Evolutionary conservation across 1,140 invertebrate genomes (phyloP), one percentile per base, ranked within the genome.

Genomic region (Himalopsyche phryganea): DNA sequence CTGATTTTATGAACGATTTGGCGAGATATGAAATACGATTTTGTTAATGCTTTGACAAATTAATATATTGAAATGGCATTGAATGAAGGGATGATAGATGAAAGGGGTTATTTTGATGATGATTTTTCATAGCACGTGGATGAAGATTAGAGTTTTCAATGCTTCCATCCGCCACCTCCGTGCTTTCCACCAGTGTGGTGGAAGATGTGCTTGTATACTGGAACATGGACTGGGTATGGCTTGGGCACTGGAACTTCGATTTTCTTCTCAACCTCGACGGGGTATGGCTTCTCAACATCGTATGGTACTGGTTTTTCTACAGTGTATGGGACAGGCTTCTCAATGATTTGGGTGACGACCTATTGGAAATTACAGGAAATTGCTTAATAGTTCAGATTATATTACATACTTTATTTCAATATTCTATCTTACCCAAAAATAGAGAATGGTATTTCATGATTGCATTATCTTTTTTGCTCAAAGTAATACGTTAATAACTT

Each of bases 151-250:
- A 28, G 23, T 45, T 53, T 58, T 72, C 75, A 78, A 68, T 78
- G 74, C 65, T 78, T 77, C 66, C 73, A 73, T 64, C 76, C 76
- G 58, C 76, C 76, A n/a, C 48, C 41, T 9, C 66, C 67, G 35
- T 72, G 69, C 10, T 69, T 66, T 58, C 53, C 50, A 13, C 49
- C 44, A 60, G 84, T 81, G 70, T 87, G 84, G 67, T 87, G 86
- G 76, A 88, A 87, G 62, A 90, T 83, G 71, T 89, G 87, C 71
- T 89, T 89, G 78, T 89, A 90, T 45, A 89, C 85, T 3, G 87
- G 87, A n/a, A 87, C 84, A 63, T 88, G 86, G 49, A 89, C 87
- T 40, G 87, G 85, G 71, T 89, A 89, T 19, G 87, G 87, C 71
- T 88, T 89, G 60, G 85, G 85, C 65, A 89, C 83, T 18, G 86